Base-by-base conservation (phyloP, 2,113 vertebrate species). In the Pollimyrus isidori region DNA sequence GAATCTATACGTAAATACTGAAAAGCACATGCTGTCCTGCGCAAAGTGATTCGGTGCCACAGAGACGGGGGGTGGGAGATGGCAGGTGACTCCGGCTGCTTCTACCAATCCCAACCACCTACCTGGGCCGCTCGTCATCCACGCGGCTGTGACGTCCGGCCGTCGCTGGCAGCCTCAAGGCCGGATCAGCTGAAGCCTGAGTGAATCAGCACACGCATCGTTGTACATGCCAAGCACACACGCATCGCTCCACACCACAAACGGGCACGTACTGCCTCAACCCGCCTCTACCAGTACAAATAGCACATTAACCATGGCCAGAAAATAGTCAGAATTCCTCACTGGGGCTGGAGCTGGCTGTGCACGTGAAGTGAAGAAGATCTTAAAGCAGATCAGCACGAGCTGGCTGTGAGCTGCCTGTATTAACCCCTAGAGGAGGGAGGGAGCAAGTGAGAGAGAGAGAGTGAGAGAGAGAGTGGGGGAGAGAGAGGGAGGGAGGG, bases 341-440 rank as follows among this genome's bases (percentile, higher is more conserved):
- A 30, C 87, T 82, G 89, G 53, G 90, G 86, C 80, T 82, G 89
- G 53, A 89, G 86, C 80, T 82, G 91, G 90, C 56, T 88, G 58
- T 65, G 17, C 30, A 48, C 26, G 23, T 23, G 73, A 58, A 46
- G 42, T n/a, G 52, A 83, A 82, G 19, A 53, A 90, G 87, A 87
- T 84, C 89, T 87, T 87, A 58, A 42, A 80, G 87, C 49, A 87
- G 65, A 92, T 82, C 90, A 53, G 87, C 39, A 89, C 84, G 80
- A 92, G 88, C 86, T 90, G 87, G 91, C 93, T 93, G 91, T 90
- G 92, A 91, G 91, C 91, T 90, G 90, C 92, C 90, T 91, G 90
- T 91, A 90, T 94, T 94, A 94, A 95, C 92, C 93, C 94, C 92
- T 92, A 92, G 93, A 94, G 94, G 69, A 26, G 82, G 39, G 88